Conservation (phyloP, 1,140 invertebrate genomes). For the Spodoptera frugiperda region DNA sequence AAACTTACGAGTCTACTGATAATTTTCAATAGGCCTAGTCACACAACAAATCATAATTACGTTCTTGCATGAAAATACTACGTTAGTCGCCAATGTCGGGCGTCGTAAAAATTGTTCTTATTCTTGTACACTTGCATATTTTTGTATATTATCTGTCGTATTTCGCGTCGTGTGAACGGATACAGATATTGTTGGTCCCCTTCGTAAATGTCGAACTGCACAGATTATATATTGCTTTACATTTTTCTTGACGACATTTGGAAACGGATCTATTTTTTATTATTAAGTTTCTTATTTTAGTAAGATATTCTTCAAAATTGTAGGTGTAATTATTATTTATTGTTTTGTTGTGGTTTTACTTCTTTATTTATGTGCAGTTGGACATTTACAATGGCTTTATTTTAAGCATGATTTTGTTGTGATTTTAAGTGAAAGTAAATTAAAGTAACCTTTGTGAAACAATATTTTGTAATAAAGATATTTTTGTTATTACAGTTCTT, state of each 20-base stretch:
- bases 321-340: not conserved
- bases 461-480: conserved; percentile 76
- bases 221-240: not conserved
- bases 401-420: conserved; percentile 59
- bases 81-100: not conserved
- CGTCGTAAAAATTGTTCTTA: conserved; percentile 27
- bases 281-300: conserved; percentile 5
- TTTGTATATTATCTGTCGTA: conserved; percentile 33
- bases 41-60: not conserved
- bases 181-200: conserved; percentile 1
- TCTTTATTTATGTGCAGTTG: conserved; percentile 16
- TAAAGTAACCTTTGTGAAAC: conserved; percentile 61
- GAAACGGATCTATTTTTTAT: conserved; percentile 5
- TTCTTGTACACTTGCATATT: conserved; percentile 37
- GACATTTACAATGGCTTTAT: conserved; percentile 42
- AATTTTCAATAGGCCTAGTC: not conserved
- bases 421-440: conserved; percentile 66
- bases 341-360: not conserved
- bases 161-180: conserved; percentile 1
- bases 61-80: conserved; percentile 16
- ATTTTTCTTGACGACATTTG: conserved; percentile 2
- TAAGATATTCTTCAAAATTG: conserved; percentile 19
- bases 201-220: conserved; percentile 27
- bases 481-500: conserved; percentile 64
- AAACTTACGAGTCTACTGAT: not conserved